phyloP scores from a whole-genome alignment of 2,888 invertebrate genomes.

The Cybosia mesomella region DNA sequence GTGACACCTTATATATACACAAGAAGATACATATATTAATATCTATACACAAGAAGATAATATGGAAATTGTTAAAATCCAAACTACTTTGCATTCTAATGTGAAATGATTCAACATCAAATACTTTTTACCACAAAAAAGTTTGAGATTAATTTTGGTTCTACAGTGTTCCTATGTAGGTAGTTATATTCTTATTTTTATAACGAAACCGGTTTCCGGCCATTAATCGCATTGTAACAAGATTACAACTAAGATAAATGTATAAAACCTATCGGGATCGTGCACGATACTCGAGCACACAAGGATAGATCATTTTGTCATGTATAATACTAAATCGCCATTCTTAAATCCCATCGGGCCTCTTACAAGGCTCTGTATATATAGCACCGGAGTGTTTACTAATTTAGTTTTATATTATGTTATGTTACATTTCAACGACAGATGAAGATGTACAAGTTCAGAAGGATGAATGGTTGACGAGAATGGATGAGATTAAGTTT shows the following conservation, averaged over 20 bases:
- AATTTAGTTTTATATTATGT: slow-evolving; percentile 19
- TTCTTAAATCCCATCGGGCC: slow-evolving; percentile 25
- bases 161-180: background rate
- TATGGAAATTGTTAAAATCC: slow-evolving; percentile 4
- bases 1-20: no score
- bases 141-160: background rate
- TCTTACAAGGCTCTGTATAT: slow-evolving; percentile 17
- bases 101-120: background rate
- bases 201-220: slow-evolving; percentile 13
- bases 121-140: background rate
- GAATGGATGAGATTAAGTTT: no score
- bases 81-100: slow-evolving; percentile 2
- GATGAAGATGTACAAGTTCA: background rate
- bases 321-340: slow-evolving; percentile 18
- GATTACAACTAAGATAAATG: slow-evolving; percentile 15
- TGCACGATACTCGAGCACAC: slow-evolving; percentile 1
- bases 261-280: slow-evolving; percentile 8
- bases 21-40: slow-evolving; percentile 10
- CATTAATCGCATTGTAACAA: slow-evolving; percentile 29
- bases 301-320: slow-evolving; percentile 4
- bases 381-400: slow-evolving; percentile 24
- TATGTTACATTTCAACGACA: slow-evolving; percentile 15
- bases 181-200: background rate
- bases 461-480: no score
- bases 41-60: background rate